Conservation (phyloP, 2,113 vertebrate genomes). For the Pachyramphus minor region DNA sequence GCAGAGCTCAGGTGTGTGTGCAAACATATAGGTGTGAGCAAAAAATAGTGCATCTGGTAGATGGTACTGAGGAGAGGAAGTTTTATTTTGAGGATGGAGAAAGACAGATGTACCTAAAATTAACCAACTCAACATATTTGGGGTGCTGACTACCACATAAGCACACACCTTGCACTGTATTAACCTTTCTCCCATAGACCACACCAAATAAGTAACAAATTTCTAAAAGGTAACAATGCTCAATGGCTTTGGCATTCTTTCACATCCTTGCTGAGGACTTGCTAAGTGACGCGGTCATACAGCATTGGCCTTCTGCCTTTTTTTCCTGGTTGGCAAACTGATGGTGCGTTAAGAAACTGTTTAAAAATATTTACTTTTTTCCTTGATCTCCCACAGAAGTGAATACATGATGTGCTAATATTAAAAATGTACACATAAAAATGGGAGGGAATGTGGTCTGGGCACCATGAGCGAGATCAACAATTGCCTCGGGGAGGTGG, state of each 20-base stretch:
- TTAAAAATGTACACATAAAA: not conserved
- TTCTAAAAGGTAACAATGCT: not conserved
- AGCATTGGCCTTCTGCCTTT: not conserved
- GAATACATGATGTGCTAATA: not conserved
- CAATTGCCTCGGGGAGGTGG: not conserved
- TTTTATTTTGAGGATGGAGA: not conserved
- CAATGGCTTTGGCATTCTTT: not conserved
- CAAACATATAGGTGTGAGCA: not conserved
- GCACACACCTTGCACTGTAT: fast-evolving
- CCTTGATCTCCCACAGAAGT: not conserved
- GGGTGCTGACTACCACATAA: not conserved
- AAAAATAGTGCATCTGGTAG: not conserved
- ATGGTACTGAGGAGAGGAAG: not conserved
- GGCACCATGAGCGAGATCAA: not conserved
- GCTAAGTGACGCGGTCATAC: not conserved
- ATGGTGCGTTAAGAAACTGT: not conserved
- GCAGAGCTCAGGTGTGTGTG: not conserved
- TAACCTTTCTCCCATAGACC: not conserved
- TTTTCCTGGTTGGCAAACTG: not conserved
- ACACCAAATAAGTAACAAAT: not conserved
- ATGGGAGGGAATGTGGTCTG: not conserved
- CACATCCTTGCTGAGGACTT: not conserved
- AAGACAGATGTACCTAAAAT: not conserved
- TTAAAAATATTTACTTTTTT: not conserved
- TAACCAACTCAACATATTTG: not conserved